Conservation (phyloP, 1,140 invertebrate genomes). For the Phymorhynchus buccinoides region DNA sequence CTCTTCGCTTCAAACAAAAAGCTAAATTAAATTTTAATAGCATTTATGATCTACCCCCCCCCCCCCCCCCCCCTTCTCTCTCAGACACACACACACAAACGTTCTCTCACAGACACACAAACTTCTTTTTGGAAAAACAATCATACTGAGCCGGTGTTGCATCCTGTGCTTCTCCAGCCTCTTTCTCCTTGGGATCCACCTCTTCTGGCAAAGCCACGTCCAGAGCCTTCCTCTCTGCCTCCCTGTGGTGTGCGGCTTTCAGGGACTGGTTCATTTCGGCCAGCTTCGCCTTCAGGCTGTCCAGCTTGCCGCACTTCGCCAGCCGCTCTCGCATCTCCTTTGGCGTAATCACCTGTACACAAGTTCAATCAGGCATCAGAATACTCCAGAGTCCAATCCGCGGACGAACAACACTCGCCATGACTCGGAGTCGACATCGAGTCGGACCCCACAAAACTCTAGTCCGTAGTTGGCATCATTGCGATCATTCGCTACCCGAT, state of each 20-base stretch:
- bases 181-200: not conserved
- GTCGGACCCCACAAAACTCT: too few species aligned
- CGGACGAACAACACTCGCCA: too few species aligned
- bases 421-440: too few species aligned
- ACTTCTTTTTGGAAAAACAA: not conserved
- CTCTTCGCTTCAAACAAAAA: too few species aligned
- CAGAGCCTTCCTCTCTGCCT: not conserved
- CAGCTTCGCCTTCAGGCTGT: slow-evolving; percentile 63
- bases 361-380: not conserved
- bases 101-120: too few species aligned
- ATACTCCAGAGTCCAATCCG: too few species aligned
- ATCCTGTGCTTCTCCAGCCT: not conserved
- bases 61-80: too few species aligned
- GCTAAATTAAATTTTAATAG: too few species aligned
- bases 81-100: too few species aligned
- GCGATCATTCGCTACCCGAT: too few species aligned
- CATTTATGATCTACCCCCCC: too few species aligned
- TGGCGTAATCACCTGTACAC: slow-evolving; percentile 28
- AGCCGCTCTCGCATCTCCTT: slow-evolving; percentile 57
- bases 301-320: slow-evolving; percentile 62
- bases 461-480: too few species aligned
- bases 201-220: not conserved
- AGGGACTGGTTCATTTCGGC: slow-evolving; percentile 58
- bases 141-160: not conserved
- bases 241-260: slow-evolving; percentile 36